Conservation (phyloP, 2,888 invertebrate genomes). For the Lordiphosa fenestrarum region DNA sequence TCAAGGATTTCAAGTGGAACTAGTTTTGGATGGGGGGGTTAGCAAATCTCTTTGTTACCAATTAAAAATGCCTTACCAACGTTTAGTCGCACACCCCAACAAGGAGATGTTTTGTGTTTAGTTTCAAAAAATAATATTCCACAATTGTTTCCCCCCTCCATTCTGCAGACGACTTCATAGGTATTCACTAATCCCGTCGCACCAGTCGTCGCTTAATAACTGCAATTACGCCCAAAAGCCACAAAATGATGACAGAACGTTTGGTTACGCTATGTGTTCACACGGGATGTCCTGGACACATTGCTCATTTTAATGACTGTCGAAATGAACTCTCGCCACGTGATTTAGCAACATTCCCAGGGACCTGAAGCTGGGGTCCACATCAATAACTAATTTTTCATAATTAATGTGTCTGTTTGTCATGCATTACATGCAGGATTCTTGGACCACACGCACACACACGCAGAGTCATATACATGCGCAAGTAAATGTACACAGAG, state of each 20-base stretch:
- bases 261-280: slow-evolving; percentile 18
- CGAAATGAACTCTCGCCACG: slow-evolving; percentile 62
- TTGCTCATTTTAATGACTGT: slow-evolving; percentile 57
- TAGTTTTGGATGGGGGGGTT: too few species aligned
- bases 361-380: slow-evolving; percentile 28
- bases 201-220: slow-evolving; percentile 31
- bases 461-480: too few species aligned
- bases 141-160: too few species aligned
- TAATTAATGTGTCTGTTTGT: slow-evolving; percentile 43
- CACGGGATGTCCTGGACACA: slow-evolving; percentile 23
- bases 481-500: too few species aligned
- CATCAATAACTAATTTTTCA: slow-evolving; percentile 70
- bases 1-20: too few species aligned
- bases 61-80: too few species aligned
- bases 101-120: too few species aligned
- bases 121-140: too few species aligned
- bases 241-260: slow-evolving; percentile 33
- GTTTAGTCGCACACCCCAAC: too few species aligned
- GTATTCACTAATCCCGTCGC: not conserved
- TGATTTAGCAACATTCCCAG: slow-evolving; percentile 47
- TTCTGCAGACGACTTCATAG: too few species aligned
- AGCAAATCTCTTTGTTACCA: too few species aligned
- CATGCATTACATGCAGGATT: slow-evolving; percentile 2
- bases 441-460: too few species aligned
- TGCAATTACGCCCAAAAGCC: slow-evolving; percentile 37